Evolutionary conservation across 2,797 vertebrate species (phyloP).

Genomic region (Gila robusta): DNA sequence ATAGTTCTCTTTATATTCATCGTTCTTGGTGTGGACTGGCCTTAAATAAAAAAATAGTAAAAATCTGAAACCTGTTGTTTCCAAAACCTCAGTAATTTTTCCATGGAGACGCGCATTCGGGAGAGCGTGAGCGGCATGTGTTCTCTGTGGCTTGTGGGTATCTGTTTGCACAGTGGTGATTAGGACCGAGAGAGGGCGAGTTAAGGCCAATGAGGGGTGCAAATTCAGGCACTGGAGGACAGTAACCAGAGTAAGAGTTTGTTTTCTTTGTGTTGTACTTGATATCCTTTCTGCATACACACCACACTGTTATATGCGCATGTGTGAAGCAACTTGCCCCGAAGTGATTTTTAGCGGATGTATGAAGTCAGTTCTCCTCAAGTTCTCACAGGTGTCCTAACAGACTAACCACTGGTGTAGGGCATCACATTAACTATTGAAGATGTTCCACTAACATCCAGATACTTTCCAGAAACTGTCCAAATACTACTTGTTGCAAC

Average conservation of each 20-base stretch:
- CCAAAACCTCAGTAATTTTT: slow-evolving; percentile 15
- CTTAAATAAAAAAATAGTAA: background rate
- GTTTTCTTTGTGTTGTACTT: slow-evolving; percentile 33
- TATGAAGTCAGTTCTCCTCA: slow-evolving; percentile 14
- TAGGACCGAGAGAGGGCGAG: slow-evolving; percentile 42
- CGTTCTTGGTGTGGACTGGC: background rate
- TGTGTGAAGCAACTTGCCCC: slow-evolving; percentile 4
- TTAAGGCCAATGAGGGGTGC: slow-evolving; percentile 25
- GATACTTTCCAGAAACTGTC: background rate
- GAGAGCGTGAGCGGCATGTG: slow-evolving; percentile 21
- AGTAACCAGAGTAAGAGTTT: slow-evolving; percentile 41
- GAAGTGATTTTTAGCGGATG: background rate
- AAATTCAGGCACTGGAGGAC: slow-evolving; percentile 30
- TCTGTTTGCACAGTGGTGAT: slow-evolving; percentile 51
- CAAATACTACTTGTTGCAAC: background rate
- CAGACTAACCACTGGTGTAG: slow-evolving; percentile 18
- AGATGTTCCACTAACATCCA: background rate
- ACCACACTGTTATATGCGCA: background rate
- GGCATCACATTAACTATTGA: slow-evolving; percentile 22
- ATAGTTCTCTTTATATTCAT: background rate
- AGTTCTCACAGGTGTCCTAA: slow-evolving; percentile 11
- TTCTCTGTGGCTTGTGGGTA: slow-evolving; percentile 28
- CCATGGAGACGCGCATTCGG: background rate
- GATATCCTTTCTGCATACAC: slow-evolving; percentile 3
- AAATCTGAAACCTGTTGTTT: background rate